Conservation (phyloP, 1,140 invertebrate genomes). For the Cyrtorhinus lividipennis region DNA sequence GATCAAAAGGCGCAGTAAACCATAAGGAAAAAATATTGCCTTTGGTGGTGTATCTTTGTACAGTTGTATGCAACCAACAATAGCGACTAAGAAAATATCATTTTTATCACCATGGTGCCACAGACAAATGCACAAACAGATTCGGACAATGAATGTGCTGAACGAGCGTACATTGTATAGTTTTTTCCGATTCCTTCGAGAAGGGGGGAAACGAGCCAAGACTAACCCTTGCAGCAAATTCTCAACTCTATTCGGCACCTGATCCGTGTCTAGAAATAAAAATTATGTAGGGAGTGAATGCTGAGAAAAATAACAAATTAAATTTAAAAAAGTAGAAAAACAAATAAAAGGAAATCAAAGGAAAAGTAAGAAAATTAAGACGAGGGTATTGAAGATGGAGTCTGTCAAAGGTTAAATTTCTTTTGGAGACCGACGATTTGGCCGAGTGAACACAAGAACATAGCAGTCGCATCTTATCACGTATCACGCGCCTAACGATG, state of each 20-base stretch:
- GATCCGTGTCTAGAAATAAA: constrained; percentile 22
- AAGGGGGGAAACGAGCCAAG: constrained; percentile 2
- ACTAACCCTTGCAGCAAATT: constrained; percentile 16
- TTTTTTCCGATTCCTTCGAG: constrained; percentile 14
- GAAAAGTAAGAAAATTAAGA: not conserved
- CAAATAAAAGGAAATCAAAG: constrained; percentile 7
- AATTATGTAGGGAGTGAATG: constrained; percentile 20
- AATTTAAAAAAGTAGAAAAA: constrained; percentile 13
- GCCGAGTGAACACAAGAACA: too few species aligned
- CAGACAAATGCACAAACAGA: constrained; percentile 23
- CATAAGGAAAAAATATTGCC: constrained; percentile 17
- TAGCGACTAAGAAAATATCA: constrained; percentile 19
- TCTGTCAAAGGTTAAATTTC: not conserved
- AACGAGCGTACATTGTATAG: constrained; percentile 16
- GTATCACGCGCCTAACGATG: too few species aligned
- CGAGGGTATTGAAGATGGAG: not conserved
- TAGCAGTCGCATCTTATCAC: too few species aligned
- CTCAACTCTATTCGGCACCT: constrained; percentile 18
- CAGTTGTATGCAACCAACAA: constrained; percentile 21
- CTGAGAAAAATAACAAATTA: constrained; percentile 12
- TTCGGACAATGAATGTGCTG: constrained; percentile 20
- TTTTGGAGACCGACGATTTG: not conserved
- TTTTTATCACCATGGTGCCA: constrained; percentile 21
- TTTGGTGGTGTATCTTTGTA: constrained; percentile 20
- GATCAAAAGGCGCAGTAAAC: constrained; percentile 9